Base-by-base conservation (phyloP, 2,797 vertebrate genomes). In the Carduelis carduelis region DNA sequence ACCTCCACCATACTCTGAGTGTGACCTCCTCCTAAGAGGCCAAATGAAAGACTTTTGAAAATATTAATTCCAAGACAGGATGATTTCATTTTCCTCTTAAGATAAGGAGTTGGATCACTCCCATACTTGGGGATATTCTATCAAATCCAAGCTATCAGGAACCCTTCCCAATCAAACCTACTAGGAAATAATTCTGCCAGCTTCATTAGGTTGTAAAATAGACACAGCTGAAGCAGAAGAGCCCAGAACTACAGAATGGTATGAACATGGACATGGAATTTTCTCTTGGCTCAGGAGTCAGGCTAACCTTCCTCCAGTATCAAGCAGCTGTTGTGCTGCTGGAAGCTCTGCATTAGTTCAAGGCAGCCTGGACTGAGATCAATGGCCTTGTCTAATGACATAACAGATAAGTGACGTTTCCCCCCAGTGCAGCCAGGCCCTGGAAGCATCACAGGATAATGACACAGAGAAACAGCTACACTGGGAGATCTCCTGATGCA, bases 371-470 rank as follows among this genome's bases (percentile, higher is more conserved):
- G 83, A 83, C 57, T 6, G 15, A 77, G 83, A 94, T 91, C 90
- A 95, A 64, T 89, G 64, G 87, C n/a, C 14, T 87, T 87, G 71
- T 55, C 78, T 77, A 90, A 80, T 75, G 90, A 94, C 83, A 60
- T 74, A 91, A 90, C 44, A 93, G 94, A 77, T 84, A 95, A 93
- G 65, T 53, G 92, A 94, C 1, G 3, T 57, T 87, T 68, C 43
- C 80, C 28, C 35, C 55, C 18, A 35, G 34, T 14, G 30, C 80
- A 91, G 85, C 87, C 89, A 91, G 80, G 71, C 23, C 80, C 83
- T 95, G 76, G 93, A 83, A 93, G 64, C 74, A 80, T 21, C 24
- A 9, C 71, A 89, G 64, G 77, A 68, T 71, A 88, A 82, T 4
- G 64, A 91, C 44, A 87, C n/a, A 77, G 87, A 85, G 39, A 41